Percentiles rank a stretch among this genome's conserved stretches.
These are phyloP conservation scores for Siniperca undulata DNA, from an alignment of 2,797 vertebrate species.

Conservation along the genomic window DNA sequence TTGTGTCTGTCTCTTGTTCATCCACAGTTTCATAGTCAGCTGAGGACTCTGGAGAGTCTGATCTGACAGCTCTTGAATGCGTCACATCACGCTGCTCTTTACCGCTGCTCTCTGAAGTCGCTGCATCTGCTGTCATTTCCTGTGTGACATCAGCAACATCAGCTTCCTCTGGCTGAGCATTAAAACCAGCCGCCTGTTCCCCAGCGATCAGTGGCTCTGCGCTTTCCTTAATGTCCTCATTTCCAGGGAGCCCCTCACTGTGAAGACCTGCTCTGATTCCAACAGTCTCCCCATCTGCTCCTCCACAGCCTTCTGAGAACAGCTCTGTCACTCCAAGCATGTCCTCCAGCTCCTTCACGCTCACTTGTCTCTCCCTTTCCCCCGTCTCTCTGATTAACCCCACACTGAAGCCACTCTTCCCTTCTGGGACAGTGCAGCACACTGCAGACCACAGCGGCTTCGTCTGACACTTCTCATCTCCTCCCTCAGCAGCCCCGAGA, in stretches of 20 bases:
- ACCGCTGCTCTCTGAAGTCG: conserved; percentile 19
- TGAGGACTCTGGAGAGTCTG: conserved; percentile 32
- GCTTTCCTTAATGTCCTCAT: conserved; percentile 8
- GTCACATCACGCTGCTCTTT: conserved; percentile 10
- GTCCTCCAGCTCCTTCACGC: conserved; percentile 81
- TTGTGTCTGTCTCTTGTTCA: conserved; percentile 60
- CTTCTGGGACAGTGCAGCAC: conserved; percentile 75
- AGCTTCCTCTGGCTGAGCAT: conserved; percentile 31
- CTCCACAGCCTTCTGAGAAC: conserved; percentile 80
- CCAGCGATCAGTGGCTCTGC: not conserved
- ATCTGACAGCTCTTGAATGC: conserved; percentile 14
- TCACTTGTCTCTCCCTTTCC: conserved; percentile 69
- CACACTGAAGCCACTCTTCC: conserved; percentile 72
- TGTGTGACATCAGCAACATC: conserved; percentile 36
- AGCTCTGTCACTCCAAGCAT: conserved; percentile 73
- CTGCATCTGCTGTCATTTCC: conserved; percentile 29
- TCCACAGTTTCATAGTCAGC: conserved; percentile 36
- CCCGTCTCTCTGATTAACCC: conserved; percentile 76
- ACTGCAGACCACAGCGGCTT: conserved; percentile 76
- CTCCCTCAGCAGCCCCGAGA: conserved; percentile 51
- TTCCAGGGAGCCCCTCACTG: conserved; percentile 21
- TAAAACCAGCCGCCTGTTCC: conserved; percentile 11
- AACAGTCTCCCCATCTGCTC: conserved; percentile 37
- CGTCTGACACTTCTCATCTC: conserved; percentile 54
- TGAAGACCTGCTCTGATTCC: conserved; percentile 36